Conservation (phyloP, 1,140 invertebrate species). For the Platyscapa corneri region DNA sequence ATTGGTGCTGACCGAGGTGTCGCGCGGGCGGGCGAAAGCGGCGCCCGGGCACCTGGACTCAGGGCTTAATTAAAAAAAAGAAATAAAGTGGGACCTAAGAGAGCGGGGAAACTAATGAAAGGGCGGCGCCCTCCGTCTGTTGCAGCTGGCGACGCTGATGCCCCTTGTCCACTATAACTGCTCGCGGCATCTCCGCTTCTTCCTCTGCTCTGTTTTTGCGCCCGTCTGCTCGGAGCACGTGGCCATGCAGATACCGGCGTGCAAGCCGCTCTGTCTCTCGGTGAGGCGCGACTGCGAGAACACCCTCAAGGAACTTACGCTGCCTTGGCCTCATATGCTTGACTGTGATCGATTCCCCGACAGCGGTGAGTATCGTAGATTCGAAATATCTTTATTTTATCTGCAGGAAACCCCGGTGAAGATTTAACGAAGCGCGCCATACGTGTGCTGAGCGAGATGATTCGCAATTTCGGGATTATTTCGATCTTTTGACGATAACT, state of each 20-base stretch:
- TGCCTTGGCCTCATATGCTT: constrained; percentile 84
- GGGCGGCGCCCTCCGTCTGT: constrained; percentile 58
- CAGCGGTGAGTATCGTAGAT: constrained; percentile 57
- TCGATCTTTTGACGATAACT: no score
- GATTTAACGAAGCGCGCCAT: no score
- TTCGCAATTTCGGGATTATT: no score
- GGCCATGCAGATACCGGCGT: constrained; percentile 88
- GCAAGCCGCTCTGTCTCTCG: constrained; percentile 88
- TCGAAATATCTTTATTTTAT: no score
- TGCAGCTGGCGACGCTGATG: constrained; percentile 84
- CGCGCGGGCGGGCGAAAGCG: background rate
- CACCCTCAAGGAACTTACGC: constrained; percentile 81
- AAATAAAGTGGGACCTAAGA: background rate
- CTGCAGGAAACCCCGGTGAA: no score
- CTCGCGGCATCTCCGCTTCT: constrained; percentile 88
- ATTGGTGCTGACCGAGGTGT: background rate
- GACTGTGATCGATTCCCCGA: constrained; percentile 79
- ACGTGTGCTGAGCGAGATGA: no score
- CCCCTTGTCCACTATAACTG: constrained; percentile 90
- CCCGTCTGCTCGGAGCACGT: constrained; percentile 95
- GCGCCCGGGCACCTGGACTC: constrained; percentile 4
- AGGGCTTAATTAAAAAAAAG: background rate
- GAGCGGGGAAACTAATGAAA: constrained; percentile 45
- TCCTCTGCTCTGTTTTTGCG: constrained; percentile 93
- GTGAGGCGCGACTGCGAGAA: constrained; percentile 86